A percentile compares a stretch with the other conserved stretches of the same genome.
Evolutionary conservation across 2,888 invertebrate genomes (phyloP).

Genomic region (Nasonovia ribisnigri): DNA sequence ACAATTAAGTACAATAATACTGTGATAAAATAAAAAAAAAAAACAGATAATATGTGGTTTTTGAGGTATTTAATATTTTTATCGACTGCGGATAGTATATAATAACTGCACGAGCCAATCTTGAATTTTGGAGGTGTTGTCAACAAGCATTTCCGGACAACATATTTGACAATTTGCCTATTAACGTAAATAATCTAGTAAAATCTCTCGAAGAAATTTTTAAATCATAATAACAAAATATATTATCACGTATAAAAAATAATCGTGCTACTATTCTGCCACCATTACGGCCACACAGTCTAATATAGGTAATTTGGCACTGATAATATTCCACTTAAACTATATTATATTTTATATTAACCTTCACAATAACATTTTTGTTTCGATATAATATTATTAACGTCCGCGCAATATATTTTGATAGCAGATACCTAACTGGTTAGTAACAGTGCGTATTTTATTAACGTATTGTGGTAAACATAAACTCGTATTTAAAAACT

Average conservation of each 20-base stretch:
- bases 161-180: not conserved
- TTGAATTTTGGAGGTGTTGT: not conserved
- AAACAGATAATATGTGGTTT: not conserved
- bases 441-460: not conserved
- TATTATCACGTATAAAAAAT: not conserved
- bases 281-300: not conserved
- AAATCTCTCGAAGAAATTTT: not conserved
- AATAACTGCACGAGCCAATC: not conserved
- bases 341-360: not conserved
- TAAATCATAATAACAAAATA: not conserved
- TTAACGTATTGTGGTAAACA: not conserved
- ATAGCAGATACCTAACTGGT: not conserved
- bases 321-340: not conserved
- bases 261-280: not conserved
- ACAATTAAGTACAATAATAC: not conserved
- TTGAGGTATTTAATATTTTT: constrained; percentile 1
- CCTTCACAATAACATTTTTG: not conserved
- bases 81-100: not conserved
- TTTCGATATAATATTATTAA: not conserved
- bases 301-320: not conserved
- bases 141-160: not conserved
- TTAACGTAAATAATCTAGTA: not conserved
- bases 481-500: not conserved
- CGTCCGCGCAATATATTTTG: not conserved
- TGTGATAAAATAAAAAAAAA: not conserved